Evolutionary conservation across 2,888 invertebrate genomes (phyloP), one percentile per base, ranked within the genome.

Genomic region (Drosophila kanekoi): DNA sequence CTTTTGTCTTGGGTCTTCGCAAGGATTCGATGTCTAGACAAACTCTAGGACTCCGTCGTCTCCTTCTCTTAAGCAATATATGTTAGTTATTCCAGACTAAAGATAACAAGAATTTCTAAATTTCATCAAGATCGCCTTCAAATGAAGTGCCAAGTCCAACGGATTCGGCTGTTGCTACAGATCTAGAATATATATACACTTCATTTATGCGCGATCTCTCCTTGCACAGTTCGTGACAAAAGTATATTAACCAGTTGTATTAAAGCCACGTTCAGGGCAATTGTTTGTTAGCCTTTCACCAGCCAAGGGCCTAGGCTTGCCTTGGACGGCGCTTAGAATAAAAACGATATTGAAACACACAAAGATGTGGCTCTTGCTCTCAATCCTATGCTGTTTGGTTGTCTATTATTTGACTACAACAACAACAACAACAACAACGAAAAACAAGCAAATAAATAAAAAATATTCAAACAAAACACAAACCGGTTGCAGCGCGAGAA

Each of bases 291-390:
- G 48, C 87, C 85, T 76, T 87, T 83, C 77, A 69, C 82, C 47
- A 28, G 14, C 57, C 74, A 74, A 85, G 80, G 77, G 84, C 75
- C 75, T 43, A 20, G 8, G 2, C 9, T 63, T 49, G 69, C 80
- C 85, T 80, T 80, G 85, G 63, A 33, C 35, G 28, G 53, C 54
- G 64, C 60, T 84, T 61, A 81, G 85, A 80, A 80, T 63, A 47
- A 61, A 72, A 63, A 53, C 32, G 61, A 33, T 57, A 54, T 18
- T 63, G 16, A 37, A 14, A 13, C 13, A 20, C 6, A 32, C 23
- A 35, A 43, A 28, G 32, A 32, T 64, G 58, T 52, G 16, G n/a
- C 49, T 40, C 32, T 49, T 56, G 32, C 11, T 41, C 53, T 51
- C 63, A 63, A 53, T 54, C 20, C 41, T 49, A 65, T 28, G 28